Evolutionary conservation across 2,797 vertebrate species (phyloP).

Genomic region (Sebastolobus alascanus): DNA sequence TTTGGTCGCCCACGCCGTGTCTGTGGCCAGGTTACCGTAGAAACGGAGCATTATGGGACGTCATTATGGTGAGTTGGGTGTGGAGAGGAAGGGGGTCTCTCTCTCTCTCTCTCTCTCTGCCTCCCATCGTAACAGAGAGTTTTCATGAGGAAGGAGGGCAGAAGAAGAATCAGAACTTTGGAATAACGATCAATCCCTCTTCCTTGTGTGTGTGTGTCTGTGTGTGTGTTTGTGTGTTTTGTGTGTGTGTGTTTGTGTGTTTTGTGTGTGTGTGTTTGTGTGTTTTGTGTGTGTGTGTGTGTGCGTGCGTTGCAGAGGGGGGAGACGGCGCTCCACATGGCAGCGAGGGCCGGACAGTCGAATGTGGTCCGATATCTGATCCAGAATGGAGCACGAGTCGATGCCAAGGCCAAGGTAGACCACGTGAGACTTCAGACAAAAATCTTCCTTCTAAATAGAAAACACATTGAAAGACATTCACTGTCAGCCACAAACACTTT

Average conservation of each 20-base stretch:
- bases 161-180: constrained; percentile 18
- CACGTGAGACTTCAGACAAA: background rate
- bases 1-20: constrained; percentile 73
- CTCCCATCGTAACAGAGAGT: constrained; percentile 10
- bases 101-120: constrained; percentile 4
- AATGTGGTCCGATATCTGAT: constrained; percentile 95
- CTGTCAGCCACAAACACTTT: background rate
- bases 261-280: too few species aligned
- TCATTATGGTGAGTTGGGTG: constrained; percentile 70
- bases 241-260: constrained; percentile 27
- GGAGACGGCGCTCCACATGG: constrained; percentile 98
- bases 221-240: constrained; percentile 1
- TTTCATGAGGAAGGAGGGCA: constrained; percentile 14
- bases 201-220: background rate
- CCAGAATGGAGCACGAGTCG: constrained; percentile 93
- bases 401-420: constrained; percentile 93
- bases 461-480: background rate
- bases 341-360: constrained; percentile 94
- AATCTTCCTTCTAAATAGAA: background rate
- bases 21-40: constrained; percentile 81
- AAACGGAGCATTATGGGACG: constrained; percentile 71
- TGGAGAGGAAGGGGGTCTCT: constrained; percentile 52
- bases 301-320: constrained; percentile 88
- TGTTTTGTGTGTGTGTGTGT: too few species aligned
- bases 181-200: constrained; percentile 16